A percentile compares a stretch with the other conserved stretches of the same genome.
Conservation (phyloP, 1,140 invertebrate genomes). For the Acromyrmex heyeri region DNA sequence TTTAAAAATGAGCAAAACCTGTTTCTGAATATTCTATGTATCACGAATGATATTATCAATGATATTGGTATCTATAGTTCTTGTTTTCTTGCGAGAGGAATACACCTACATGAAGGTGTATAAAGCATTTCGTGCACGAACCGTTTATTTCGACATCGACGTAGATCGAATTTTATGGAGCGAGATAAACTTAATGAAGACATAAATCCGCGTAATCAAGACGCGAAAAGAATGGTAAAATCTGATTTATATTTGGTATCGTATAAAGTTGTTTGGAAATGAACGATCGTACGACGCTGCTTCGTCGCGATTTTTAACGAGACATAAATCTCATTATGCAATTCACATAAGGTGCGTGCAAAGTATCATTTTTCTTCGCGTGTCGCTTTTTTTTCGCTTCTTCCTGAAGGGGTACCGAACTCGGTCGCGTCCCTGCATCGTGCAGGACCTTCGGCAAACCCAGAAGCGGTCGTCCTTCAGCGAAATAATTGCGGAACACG, state of each 20-base stretch:
- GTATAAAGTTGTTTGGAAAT: background rate
- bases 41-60: too few species aligned
- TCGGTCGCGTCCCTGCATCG: constrained; percentile 58
- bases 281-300: background rate
- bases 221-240: background rate
- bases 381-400: background rate
- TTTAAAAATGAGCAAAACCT: background rate
- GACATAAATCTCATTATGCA: constrained; percentile 17
- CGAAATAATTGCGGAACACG: constrained; percentile 77
- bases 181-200: background rate
- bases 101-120: background rate
- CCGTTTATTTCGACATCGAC: background rate
- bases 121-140: background rate
- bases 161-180: background rate
- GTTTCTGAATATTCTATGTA: background rate
- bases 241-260: background rate
- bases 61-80: too few species aligned
- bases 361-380: background rate
- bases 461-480: constrained; percentile 74
- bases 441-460: constrained; percentile 52
- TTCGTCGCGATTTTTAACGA: constrained; percentile 17
- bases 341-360: background rate
- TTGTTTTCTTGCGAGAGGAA: background rate
- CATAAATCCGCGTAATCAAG: constrained; percentile 12
- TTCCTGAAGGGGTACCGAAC: constrained; percentile 42